These are phyloP conservation scores for Oryzias curvinotus DNA, from an alignment of 2,113 vertebrate species.

Conservation along the genomic window DNA sequence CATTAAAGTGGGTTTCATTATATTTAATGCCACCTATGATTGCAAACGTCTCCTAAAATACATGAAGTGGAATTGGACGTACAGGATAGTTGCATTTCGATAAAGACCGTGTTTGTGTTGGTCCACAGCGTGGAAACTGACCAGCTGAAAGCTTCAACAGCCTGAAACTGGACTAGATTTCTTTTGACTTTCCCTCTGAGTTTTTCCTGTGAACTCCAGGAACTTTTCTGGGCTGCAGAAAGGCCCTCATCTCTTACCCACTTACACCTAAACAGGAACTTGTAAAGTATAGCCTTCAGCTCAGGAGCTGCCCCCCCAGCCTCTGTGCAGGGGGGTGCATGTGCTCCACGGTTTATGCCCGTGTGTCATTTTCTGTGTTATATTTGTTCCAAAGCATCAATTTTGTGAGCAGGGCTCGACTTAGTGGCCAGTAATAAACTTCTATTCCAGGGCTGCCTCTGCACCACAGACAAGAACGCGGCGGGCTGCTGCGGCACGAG, in stretches of 20 bases:
- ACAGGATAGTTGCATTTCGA: too few relatives aligned
- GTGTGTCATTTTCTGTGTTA: conserved; percentile 73
- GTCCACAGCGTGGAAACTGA: too few relatives aligned
- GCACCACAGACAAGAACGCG: conserved; percentile 68
- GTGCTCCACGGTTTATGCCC: conserved; percentile 58
- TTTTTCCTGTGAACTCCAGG: conserved; percentile 14
- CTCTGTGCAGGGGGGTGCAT: conserved; percentile 37
- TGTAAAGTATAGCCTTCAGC: conserved; percentile 59
- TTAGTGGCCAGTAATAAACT: conserved; percentile 73
- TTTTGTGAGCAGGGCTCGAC: conserved; percentile 66
- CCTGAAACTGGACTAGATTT: too few relatives aligned
- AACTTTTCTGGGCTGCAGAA: conserved; percentile 46
- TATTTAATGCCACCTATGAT: too few relatives aligned
- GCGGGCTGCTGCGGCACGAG: conserved; percentile 51
- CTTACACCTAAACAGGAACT: conserved; percentile 69
- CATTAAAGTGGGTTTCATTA: too few relatives aligned
- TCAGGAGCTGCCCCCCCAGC: conserved; percentile 18
- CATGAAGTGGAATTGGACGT: too few relatives aligned
- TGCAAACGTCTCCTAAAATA: too few relatives aligned
- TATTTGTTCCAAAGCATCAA: conserved; percentile 72
- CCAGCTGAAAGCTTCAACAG: too few relatives aligned
- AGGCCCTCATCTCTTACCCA: conserved; percentile 64
- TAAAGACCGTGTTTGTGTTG: too few relatives aligned
- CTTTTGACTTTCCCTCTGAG: too few relatives aligned
- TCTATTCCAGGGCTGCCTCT: conserved; percentile 68